Conservation (phyloP, 1,140 invertebrate species). For the Gryon sp. region DNA sequence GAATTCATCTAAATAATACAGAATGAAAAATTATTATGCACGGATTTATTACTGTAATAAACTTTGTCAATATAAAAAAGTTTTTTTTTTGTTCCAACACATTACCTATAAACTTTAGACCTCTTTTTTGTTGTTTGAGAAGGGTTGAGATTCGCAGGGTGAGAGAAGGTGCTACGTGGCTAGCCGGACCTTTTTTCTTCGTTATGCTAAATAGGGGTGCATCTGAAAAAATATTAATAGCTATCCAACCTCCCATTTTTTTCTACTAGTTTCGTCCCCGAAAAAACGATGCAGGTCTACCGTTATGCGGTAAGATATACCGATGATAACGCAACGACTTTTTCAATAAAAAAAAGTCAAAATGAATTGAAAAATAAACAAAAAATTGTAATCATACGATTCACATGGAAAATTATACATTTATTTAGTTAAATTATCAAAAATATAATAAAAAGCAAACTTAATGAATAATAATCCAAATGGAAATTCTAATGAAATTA, state of each 20-base stretch:
- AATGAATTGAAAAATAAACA: too few species aligned
- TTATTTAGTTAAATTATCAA: too few species aligned
- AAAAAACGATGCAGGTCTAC: slow-evolving; percentile 47
- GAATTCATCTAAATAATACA: too few species aligned
- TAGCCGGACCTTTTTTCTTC: slow-evolving; percentile 52
- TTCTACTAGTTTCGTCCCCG: slow-evolving; percentile 30
- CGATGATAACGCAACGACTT: slow-evolving; percentile 73
- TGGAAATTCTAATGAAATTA: too few species aligned
- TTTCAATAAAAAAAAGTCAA: slow-evolving; percentile 23
- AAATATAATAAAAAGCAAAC: too few species aligned
- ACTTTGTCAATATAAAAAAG: not conserved
- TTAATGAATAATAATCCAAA: too few species aligned
- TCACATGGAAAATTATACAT: too few species aligned
- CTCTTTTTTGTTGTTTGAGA: slow-evolving; percentile 66
- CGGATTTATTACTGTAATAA: not conserved
- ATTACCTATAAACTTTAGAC: slow-evolving; percentile 12
- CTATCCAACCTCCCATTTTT: slow-evolving; percentile 74
- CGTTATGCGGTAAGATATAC: slow-evolving; percentile 65
- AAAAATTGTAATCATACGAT: too few species aligned
- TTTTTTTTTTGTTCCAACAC: slow-evolving; percentile 10
- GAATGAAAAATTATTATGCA: not conserved
- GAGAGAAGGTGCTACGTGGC: slow-evolving; percentile 19
- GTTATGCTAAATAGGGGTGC: slow-evolving; percentile 77
- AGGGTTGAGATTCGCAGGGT: slow-evolving; percentile 59
- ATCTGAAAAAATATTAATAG: slow-evolving; percentile 76